A percentile compares a stretch with the other conserved stretches of the same genome.
Evolutionary conservation across 2,888 invertebrate genomes (phyloP).

Genomic region (Ormia ochracea): DNA sequence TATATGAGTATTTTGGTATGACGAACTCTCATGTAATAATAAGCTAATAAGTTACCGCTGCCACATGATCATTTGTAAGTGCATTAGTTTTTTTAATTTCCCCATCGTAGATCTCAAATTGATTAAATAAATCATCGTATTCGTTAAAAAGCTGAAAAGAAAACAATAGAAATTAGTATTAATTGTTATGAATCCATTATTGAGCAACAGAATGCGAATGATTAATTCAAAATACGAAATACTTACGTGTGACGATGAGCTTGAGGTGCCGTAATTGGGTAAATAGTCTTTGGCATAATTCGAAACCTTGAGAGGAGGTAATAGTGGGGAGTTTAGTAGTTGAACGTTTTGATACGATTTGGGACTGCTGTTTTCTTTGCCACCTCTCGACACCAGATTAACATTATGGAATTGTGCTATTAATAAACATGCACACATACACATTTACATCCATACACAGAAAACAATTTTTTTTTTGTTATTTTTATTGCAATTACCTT

Average conservation of each 20-base stretch:
- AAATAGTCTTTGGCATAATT: constrained; percentile 65
- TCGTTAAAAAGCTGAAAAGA: constrained; percentile 72
- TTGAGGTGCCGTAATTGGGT: constrained; percentile 68
- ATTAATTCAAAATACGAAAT: neutral
- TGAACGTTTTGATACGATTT: constrained; percentile 73
- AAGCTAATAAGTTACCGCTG: constrained; percentile 28
- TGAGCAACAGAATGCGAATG: neutral
- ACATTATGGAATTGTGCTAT: constrained; percentile 69
- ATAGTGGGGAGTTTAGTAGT: constrained; percentile 68
- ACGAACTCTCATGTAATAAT: constrained; percentile 21
- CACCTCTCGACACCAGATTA: constrained; percentile 54
- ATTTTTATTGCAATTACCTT: constrained; percentile 66
- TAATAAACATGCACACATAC: too few relatives aligned
- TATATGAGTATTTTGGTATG: constrained; percentile 11
- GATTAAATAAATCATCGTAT: constrained; percentile 73
- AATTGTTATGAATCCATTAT: neutral
- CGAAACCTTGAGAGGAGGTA: constrained; percentile 32
- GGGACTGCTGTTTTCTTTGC: constrained; percentile 61
- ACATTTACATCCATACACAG: too few relatives aligned
- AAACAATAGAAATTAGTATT: constrained; percentile 42
- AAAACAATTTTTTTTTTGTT: too few relatives aligned
- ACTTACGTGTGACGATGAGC: constrained; percentile 69
- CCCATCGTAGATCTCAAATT: constrained; percentile 69
- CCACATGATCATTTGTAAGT: constrained; percentile 25
- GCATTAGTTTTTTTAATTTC: constrained; percentile 38